phyloP scores from a whole-genome alignment of 2,888 invertebrate species.

The Dorcus parallelipipedus region DNA sequence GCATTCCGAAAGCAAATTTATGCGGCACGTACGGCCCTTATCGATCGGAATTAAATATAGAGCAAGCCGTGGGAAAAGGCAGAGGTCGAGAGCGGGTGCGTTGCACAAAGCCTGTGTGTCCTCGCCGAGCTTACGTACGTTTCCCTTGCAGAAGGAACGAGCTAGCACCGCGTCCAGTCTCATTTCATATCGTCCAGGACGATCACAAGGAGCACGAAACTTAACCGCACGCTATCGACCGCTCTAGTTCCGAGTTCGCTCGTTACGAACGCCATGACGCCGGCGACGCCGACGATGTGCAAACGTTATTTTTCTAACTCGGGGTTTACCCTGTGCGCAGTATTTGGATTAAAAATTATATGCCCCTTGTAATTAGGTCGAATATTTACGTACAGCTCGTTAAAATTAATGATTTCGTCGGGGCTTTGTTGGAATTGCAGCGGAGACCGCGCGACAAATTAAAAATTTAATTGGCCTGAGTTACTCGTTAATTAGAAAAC shows the following conservation, averaged over 20 bases:
- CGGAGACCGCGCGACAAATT: too few relatives aligned
- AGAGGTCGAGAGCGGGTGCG: constrained; percentile 9
- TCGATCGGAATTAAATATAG: constrained; percentile 16
- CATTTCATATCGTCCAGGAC: constrained; percentile 9
- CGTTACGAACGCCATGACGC: constrained; percentile 12
- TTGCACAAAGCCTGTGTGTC: constrained; percentile 8
- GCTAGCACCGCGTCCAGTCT: constrained; percentile 14
- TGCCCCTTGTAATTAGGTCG: too few relatives aligned
- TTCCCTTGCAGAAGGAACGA: constrained; percentile 18
- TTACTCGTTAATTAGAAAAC: too few relatives aligned
- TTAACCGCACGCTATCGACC: constrained; percentile 20
- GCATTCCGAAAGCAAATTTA: not conserved
- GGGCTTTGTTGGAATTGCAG: too few relatives aligned
- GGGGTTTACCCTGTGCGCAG: too few relatives aligned
- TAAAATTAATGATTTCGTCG: too few relatives aligned
- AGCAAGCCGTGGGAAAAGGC: constrained; percentile 13
- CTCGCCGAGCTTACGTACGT: constrained; percentile 11
- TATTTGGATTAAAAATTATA: too few relatives aligned
- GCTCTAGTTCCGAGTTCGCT: constrained; percentile 11
- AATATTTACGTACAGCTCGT: too few relatives aligned
- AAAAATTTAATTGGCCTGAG: too few relatives aligned
- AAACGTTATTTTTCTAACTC: not conserved
- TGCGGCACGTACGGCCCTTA: constrained; percentile 6
- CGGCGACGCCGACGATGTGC: constrained; percentile 7
- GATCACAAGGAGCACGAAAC: constrained; percentile 10